A percentile compares a stretch with the other conserved stretches of the same genome.
These are phyloP conservation scores for Eilema depressum DNA, from an alignment of 2,888 invertebrate genomes.

Conservation along the genomic window DNA sequence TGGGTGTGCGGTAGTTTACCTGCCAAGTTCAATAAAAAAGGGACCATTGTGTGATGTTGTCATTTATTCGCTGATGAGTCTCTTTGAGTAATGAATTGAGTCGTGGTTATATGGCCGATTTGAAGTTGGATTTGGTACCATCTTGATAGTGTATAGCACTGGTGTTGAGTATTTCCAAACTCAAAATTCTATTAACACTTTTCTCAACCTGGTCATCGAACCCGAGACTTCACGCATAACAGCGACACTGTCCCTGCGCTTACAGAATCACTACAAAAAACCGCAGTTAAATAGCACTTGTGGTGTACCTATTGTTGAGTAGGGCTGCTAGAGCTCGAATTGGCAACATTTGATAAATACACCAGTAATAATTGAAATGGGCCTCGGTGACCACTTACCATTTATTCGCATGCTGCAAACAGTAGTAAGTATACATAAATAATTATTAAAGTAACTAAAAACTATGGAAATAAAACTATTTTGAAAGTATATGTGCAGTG, in stretches of 20 bases:
- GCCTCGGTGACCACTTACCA: no score
- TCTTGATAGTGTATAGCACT: no score
- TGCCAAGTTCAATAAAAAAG: conserved; percentile 16
- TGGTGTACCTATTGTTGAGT: background rate
- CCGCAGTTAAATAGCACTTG: background rate
- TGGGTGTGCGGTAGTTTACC: background rate
- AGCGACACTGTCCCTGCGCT: background rate
- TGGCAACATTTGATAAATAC: background rate
- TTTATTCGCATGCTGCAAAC: no score
- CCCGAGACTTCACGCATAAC: background rate
- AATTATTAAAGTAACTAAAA: no score
- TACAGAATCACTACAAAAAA: background rate
- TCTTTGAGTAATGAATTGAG: no score
- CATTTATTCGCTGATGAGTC: no score
- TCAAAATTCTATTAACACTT: background rate
- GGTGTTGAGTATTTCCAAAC: no score
- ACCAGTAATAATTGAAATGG: background rate
- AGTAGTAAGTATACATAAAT: no score
- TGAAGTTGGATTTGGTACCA: no score
- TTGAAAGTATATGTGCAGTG: no score
- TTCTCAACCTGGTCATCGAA: background rate
- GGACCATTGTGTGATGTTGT: background rate
- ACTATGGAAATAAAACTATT: no score
- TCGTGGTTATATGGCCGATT: no score
- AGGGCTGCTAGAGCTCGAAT: background rate